Percentiles rank a stretch among this genome's conserved stretches.
phyloP scores from a whole-genome alignment of 2,888 invertebrate species.

The Tachina grossa region DNA sequence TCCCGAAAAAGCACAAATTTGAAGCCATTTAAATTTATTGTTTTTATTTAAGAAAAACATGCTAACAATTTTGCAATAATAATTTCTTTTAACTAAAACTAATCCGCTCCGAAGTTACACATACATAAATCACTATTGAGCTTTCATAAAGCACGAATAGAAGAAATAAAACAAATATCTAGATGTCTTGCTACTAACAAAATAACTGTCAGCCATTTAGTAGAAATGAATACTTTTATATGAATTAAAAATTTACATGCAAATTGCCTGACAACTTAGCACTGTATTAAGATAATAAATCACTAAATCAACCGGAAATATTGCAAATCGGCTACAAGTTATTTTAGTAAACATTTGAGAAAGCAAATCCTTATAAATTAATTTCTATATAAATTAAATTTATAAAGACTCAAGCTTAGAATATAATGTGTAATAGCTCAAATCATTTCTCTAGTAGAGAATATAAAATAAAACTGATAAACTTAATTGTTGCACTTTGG shows the following conservation, averaged over 20 bases:
- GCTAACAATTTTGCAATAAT: no score
- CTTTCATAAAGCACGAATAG: no score
- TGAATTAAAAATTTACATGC: slow-evolving; percentile 14
- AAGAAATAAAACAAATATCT: no score
- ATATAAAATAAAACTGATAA: not conserved
- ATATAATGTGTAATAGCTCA: not conserved
- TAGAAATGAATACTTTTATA: not conserved
- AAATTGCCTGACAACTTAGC: slow-evolving; percentile 65
- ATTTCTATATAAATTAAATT: slow-evolving; percentile 48
- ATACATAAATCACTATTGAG: no score
- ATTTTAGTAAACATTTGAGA: slow-evolving; percentile 42
- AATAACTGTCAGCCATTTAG: not conserved
- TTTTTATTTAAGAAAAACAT: no score
- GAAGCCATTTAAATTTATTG: no score
- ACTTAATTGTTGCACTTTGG: slow-evolving; percentile 6
- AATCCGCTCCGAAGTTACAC: no score
- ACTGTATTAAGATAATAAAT: slow-evolving; percentile 49
- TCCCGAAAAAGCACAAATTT: no score
- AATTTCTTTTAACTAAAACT: no score
- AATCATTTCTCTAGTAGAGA: not conserved
- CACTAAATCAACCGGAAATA: slow-evolving; percentile 63
- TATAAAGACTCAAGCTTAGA: slow-evolving; percentile 5
- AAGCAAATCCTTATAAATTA: slow-evolving; percentile 55
- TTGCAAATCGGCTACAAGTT: slow-evolving; percentile 33
- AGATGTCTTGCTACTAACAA: no score